A percentile compares a stretch with the other conserved stretches of the same genome.
These are phyloP conservation scores for Leiothrix lutea DNA, from an alignment of 2,113 vertebrate species.

Conservation along the genomic window DNA sequence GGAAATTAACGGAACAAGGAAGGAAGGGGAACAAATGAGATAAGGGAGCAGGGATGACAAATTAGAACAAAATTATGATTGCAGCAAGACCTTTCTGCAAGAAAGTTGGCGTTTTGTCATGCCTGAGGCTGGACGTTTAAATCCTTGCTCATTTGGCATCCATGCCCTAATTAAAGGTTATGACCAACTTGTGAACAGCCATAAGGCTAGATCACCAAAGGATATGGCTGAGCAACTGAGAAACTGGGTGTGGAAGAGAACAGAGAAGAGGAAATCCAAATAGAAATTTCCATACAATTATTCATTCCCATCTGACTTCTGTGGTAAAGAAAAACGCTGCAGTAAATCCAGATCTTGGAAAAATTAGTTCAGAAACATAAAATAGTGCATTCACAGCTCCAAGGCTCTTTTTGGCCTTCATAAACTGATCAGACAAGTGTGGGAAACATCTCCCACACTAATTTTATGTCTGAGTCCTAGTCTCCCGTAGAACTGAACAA, in stretches of 20 bases:
- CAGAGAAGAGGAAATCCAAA: neutral
- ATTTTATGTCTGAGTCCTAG: neutral
- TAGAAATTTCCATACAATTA: neutral
- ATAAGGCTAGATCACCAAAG: neutral
- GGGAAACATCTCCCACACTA: neutral
- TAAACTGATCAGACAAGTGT: neutral
- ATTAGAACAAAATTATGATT: neutral
- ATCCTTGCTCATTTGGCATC: neutral
- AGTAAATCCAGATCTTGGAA: neutral
- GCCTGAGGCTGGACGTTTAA: neutral
- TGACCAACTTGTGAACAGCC: neutral
- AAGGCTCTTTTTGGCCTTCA: neutral
- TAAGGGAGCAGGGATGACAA: neutral
- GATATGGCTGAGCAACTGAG: neutral
- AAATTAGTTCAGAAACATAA: neutral
- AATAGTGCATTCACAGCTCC: neutral
- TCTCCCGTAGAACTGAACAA: neutral
- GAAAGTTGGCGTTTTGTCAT: neutral
- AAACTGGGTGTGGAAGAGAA: neutral
- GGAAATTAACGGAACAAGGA: neutral
- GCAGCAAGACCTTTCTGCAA: neutral
- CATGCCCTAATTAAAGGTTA: neutral
- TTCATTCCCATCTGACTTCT: neutral
- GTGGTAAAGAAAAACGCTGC: neutral
- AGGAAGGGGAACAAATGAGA: neutral